Evolutionary conservation across 1,140 invertebrate genomes (phyloP).

Genomic region (Zaprionus ghesquierei): DNA sequence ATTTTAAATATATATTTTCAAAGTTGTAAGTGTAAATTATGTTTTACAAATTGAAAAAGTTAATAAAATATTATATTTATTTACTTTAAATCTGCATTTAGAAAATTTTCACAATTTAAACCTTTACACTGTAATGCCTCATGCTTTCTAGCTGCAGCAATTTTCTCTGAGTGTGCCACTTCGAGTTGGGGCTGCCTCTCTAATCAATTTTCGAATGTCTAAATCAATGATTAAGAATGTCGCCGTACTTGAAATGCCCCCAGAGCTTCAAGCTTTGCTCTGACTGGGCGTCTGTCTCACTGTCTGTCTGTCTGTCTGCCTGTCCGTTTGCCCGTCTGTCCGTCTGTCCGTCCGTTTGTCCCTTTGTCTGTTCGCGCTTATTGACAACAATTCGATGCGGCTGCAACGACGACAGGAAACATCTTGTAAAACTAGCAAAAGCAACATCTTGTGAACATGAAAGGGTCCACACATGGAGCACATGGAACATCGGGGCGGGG

Average conservation of each 20-base stretch:
- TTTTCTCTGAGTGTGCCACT: conserved; percentile 19
- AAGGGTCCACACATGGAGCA: conserved; percentile 50
- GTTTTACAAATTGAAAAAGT: no score
- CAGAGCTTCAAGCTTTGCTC: conserved; percentile 5
- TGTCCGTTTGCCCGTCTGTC: not conserved
- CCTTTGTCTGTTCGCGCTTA: conserved; percentile 51
- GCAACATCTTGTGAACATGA: conserved; percentile 80
- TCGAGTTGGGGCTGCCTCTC: conserved; percentile 42
- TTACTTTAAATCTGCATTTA: no score
- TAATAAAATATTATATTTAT: no score
- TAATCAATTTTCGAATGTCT: conserved; percentile 78
- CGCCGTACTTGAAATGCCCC: conserved; percentile 46
- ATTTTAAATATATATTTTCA: no score
- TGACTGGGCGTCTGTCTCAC: not conserved
- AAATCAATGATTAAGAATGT: conserved; percentile 80
- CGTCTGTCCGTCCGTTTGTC: conserved; percentile 10
- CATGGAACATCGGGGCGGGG: conserved; percentile 11
- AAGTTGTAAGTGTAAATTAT: no score
- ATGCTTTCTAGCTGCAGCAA: not conserved
- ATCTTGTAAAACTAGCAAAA: conserved; percentile 82
- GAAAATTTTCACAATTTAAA: no score
- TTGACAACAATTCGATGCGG: conserved; percentile 81
- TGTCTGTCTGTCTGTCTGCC: not conserved
- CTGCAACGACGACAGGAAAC: conserved; percentile 82
- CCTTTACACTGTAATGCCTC: no score